Evolutionary conservation across 2,888 invertebrate genomes (phyloP), one percentile per base, ranked within the genome.

Genomic region (Drosophila pullipes): DNA sequence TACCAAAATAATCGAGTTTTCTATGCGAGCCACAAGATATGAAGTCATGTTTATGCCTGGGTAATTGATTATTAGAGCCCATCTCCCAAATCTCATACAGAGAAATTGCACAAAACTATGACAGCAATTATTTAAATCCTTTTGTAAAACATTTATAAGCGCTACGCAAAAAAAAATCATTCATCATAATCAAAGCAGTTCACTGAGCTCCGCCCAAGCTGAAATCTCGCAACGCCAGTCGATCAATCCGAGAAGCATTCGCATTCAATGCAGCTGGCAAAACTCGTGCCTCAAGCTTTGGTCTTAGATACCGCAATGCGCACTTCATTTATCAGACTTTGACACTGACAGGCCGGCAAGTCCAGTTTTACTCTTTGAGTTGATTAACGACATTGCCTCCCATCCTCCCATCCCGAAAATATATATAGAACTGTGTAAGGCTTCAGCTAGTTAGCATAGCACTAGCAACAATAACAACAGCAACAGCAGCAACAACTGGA

Each of bases 241-340:
- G 41, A 60, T 69, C 41, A 62, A 52, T 66, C 44, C 67, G 33
- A 39, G 9, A 28, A 16, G 33, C 39, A 41, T 65, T 66, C 50
- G 22, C 30, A 41, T 18, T 37, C 47, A 44, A 37, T 69, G 37
- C 44, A 35, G 52, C 35, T 13, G 41, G 31, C 18, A 37, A 18
- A 64, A 31, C n/a, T 37, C 16, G 57, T 44, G 57, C 33, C 57
- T 28, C 44, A 28, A 54, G 74, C 60, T 58, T 47, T 69, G 39
- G 50, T 39, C 41, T 57, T 63, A 52, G 69, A 50, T 55, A 58
- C 66, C 71, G 59, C 75, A 68, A 18, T 69, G 81, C 61, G 52
- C 66, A 77, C 78, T 82, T 72, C 85, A 85, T 85, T 85, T 85
- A 90, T 85, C 90, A 85, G 73, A 83, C 83, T 90, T 88, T 85